Conservation (phyloP, 2,888 invertebrate genomes). For the Leptogaster cylindrica region DNA sequence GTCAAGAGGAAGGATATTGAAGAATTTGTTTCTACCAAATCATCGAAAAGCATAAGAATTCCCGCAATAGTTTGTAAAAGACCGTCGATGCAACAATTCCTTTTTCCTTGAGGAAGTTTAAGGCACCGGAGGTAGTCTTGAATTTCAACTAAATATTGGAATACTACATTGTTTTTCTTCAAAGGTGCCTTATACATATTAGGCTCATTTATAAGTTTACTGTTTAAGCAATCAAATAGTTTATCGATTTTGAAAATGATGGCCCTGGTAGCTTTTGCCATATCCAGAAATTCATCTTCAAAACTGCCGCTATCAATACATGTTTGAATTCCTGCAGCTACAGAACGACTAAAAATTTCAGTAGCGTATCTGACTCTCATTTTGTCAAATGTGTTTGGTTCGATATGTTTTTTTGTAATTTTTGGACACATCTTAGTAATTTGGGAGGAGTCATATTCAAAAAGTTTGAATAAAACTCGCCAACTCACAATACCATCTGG, state of each 20-base stretch:
- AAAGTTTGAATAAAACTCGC: neutral
- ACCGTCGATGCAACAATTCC: slow-evolving; percentile 1
- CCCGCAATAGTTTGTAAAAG: neutral
- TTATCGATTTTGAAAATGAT: neutral
- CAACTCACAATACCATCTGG: neutral
- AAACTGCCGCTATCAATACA: neutral
- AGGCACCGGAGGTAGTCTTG: neutral
- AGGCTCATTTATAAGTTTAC: neutral
- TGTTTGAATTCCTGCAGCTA: neutral
- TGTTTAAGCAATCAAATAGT: slow-evolving; percentile 2
- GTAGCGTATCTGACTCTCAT: neutral
- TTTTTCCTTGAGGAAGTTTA: neutral
- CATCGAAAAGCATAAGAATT: neutral
- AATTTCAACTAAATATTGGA: neutral
- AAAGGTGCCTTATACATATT: neutral
- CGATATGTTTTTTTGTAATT: neutral
- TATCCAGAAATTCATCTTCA: neutral
- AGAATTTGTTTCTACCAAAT: neutral
- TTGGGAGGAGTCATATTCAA: neutral
- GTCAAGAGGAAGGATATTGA: neutral
- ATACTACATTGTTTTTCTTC: neutral
- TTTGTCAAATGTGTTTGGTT: neutral
- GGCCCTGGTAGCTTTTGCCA: neutral
- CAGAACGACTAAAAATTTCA: neutral
- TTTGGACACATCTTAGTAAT: neutral